phyloP scores from a whole-genome alignment of 2,113 vertebrate species.

The Crotalus helleri region DNA sequence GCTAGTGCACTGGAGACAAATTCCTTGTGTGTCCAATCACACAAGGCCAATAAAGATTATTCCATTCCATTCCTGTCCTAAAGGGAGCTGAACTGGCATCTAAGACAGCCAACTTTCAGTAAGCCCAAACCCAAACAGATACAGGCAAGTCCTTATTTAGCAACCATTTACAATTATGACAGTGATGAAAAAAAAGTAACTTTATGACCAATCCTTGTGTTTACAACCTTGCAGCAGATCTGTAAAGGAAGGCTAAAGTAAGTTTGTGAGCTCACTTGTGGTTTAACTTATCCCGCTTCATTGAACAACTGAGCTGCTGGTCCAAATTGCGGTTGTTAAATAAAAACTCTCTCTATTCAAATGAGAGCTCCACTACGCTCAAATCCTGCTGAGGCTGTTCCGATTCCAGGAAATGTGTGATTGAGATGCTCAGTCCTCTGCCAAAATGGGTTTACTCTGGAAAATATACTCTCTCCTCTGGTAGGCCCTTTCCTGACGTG shows the following conservation, averaged over 20 bases:
- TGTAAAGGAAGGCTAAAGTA: too few species aligned
- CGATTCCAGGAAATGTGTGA: background rate
- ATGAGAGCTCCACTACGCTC: background rate
- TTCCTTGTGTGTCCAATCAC: background rate
- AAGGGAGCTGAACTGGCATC: background rate
- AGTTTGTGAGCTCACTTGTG: too few species aligned
- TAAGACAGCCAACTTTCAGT: background rate
- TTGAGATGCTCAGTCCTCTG: background rate
- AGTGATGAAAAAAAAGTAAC: too few species aligned
- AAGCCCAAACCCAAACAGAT: background rate
- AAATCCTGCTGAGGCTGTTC: background rate
- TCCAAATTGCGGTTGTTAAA: too few species aligned
- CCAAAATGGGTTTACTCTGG: background rate
- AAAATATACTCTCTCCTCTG: background rate
- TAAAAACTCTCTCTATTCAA: too few species aligned
- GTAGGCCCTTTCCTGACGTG: background rate
- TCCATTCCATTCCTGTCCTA: too few species aligned
- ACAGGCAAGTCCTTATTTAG: background rate
- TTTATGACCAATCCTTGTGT: too few species aligned
- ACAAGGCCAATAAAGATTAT: background rate
- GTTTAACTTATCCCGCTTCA: too few species aligned
- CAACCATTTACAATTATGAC: too few species aligned
- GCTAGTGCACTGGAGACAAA: background rate
- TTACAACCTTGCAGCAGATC: too few species aligned
- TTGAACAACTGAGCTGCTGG: too few species aligned